Evolutionary conservation across 2,113 vertebrate genomes (phyloP).

Genomic region (Pipra filicauda): DNA sequence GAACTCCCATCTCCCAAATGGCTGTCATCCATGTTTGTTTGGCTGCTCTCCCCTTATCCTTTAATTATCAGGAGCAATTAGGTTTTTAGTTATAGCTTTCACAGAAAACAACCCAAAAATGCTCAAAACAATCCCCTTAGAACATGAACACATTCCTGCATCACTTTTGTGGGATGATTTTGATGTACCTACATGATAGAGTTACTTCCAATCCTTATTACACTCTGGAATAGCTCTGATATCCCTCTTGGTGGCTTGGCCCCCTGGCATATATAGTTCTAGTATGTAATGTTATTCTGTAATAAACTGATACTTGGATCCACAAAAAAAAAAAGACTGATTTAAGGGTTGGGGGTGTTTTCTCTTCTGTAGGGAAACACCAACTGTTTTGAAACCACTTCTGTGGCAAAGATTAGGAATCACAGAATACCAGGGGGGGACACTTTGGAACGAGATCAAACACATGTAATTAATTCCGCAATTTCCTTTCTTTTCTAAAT

Average conservation of each 20-base stretch:
- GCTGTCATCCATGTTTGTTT: not conserved
- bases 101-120: not conserved
- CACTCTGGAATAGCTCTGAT: not conserved
- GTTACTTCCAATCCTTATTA: not conserved
- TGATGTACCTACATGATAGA: rapidly evolving
- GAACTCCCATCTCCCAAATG: not conserved
- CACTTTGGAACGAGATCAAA: not conserved
- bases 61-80: not conserved
- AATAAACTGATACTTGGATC: not conserved
- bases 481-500: rapidly evolving
- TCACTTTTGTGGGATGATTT: not conserved
- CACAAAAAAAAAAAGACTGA: not conserved
- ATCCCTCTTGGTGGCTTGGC: not conserved
- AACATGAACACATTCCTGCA: not conserved
- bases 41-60: not conserved
- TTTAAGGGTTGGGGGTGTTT: not conserved
- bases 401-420: not conserved
- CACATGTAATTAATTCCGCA: rapidly evolving
- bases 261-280: not conserved
- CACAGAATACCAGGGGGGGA: not conserved
- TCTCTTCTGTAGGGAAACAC: not conserved
- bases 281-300: not conserved
- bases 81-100: not conserved
- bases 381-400: not conserved
- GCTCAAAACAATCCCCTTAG: not conserved